phyloP scores from a whole-genome alignment of 2,113 vertebrate species.

The Antigone vipio region DNA sequence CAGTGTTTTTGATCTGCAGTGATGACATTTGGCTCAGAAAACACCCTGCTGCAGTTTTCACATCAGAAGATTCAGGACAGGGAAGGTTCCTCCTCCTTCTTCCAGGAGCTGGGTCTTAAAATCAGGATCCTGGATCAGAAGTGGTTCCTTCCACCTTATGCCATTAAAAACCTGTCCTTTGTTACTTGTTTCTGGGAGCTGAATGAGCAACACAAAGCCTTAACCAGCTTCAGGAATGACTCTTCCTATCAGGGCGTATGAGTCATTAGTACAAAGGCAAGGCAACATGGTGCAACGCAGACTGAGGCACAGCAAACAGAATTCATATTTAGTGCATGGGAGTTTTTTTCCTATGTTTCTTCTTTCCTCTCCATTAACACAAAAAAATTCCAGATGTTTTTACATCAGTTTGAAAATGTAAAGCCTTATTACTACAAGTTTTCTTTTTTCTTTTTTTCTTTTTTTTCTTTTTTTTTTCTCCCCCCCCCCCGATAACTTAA shows the following conservation, averaged over 20 bases:
- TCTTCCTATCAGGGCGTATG: neutral
- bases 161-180: neutral
- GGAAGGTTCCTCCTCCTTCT: neutral
- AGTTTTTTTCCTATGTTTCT: neutral
- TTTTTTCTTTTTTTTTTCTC: no score
- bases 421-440: neutral
- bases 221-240: neutral
- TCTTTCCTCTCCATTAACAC: neutral
- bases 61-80: neutral
- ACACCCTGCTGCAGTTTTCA: neutral
- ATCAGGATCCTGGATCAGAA: neutral
- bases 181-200: neutral
- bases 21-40: neutral
- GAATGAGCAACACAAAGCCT: neutral
- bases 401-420: neutral
- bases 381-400: neutral
- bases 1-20: neutral
- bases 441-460: neutral
- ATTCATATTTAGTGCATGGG: neutral
- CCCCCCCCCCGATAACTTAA: neutral
- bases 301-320: neutral
- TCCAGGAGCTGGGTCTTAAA: neutral
- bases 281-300: neutral
- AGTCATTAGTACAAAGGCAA: neutral
- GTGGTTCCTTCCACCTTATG: neutral